Conservation (phyloP, 1,140 invertebrate species). For the Triops cancriformis region DNA sequence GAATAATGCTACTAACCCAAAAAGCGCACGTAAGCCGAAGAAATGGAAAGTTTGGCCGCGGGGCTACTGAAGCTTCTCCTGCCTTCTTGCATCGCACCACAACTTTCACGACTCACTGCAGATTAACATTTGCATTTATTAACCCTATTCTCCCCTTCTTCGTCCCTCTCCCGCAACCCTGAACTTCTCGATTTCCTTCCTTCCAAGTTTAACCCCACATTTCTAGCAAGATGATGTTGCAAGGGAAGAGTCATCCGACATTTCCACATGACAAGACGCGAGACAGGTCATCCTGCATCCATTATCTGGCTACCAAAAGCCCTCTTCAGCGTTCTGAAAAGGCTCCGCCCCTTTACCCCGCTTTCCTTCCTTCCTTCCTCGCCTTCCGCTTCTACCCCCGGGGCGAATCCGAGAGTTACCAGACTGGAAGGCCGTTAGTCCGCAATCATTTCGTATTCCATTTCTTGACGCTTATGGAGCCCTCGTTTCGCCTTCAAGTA, state of each 20-base stretch:
- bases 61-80: neutral
- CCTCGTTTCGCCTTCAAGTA: neutral
- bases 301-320: neutral
- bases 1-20: no score
- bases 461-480: neutral
- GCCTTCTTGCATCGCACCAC: neutral
- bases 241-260: neutral
- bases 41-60: neutral
- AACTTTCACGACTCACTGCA: constrained; percentile 13
- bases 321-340: neutral
- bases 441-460: constrained; percentile 13
- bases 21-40: neutral
- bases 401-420: neutral
- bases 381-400: no score
- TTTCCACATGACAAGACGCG: neutral
- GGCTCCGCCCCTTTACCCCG: neutral
- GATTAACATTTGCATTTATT: constrained; percentile 11
- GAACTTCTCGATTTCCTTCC: neutral
- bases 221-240: neutral
- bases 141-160: neutral
- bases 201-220: neutral
- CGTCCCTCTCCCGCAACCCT: neutral
- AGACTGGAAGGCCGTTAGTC: constrained; percentile 12
- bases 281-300: constrained; percentile 12
- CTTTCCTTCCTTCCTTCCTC: constrained; percentile 1